Conservation (phyloP, 2,113 vertebrate genomes). For the Ctenomys sociabilis region DNA sequence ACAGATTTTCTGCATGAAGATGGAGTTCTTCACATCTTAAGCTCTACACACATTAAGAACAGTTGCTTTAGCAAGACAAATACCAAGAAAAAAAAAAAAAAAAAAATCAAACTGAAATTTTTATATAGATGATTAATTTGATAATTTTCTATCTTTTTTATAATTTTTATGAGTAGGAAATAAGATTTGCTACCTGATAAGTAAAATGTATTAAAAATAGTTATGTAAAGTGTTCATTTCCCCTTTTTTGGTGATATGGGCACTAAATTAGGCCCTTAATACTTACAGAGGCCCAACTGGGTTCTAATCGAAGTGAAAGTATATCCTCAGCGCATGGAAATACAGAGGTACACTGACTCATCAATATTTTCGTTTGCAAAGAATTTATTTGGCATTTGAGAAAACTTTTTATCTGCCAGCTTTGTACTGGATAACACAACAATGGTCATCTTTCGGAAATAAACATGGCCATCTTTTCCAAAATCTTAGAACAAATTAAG, state of each 20-base stretch:
- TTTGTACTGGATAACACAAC: neutral
- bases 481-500: neutral
- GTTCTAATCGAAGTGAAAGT: neutral
- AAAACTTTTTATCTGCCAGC: neutral
- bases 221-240: neutral
- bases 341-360: neutral
- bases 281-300: neutral
- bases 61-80: conserved; percentile 53
- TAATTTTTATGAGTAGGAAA: conserved; percentile 32
- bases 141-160: neutral
- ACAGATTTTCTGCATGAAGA: conserved; percentile 98
- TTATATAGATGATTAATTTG: neutral
- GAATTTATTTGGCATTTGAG: neutral
- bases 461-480: neutral
- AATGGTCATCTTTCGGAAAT: neutral
- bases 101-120: neutral
- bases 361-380: neutral
- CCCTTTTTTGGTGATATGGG: neutral
- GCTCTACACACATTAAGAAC: conserved; percentile 86
- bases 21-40: conserved; percentile 96
- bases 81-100: no score
- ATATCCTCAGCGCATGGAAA: neutral
- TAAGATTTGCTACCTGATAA: neutral
- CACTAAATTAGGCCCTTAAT: neutral
- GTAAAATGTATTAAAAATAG: conserved; percentile 26